Evolutionary conservation across 1,140 invertebrate genomes (phyloP).

Genomic region (Microvelia longipes): DNA sequence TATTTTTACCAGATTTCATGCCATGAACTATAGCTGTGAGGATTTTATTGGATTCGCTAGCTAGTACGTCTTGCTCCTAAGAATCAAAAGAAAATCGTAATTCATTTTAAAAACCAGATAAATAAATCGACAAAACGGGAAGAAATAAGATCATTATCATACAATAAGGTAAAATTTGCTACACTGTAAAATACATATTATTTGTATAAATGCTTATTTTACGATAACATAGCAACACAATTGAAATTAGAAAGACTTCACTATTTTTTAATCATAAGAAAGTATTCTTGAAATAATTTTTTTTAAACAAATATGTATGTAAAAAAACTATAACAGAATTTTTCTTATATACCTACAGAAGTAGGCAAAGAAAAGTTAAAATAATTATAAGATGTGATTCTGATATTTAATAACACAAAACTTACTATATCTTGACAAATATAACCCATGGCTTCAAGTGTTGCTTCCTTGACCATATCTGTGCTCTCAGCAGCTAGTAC

Average conservation of each 20-base stretch:
- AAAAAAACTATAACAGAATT: too few relatives aligned
- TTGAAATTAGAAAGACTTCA: too few relatives aligned
- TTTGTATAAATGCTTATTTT: too few relatives aligned
- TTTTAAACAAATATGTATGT: too few relatives aligned
- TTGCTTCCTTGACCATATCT: slow-evolving; percentile 89
- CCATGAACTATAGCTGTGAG: slow-evolving; percentile 98
- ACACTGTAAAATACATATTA: too few relatives aligned
- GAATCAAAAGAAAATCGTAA: slow-evolving; percentile 12
- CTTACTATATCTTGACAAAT: slow-evolving; percentile 63
- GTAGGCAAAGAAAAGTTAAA: too few relatives aligned
- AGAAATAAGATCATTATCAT: slow-evolving; percentile 47
- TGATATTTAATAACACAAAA: slow-evolving; percentile 14
- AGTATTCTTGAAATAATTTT: too few relatives aligned
- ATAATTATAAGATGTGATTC: too few relatives aligned
- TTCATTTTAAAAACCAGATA: not conserved
- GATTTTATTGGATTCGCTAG: slow-evolving; percentile 86
- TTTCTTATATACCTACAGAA: too few relatives aligned
- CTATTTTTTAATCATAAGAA: too few relatives aligned
- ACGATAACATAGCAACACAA: too few relatives aligned
- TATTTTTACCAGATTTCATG: slow-evolving; percentile 73
- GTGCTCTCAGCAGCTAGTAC: slow-evolving; percentile 67
- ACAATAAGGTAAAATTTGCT: too few relatives aligned
- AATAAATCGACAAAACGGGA: not conserved
- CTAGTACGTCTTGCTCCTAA: slow-evolving; percentile 74
- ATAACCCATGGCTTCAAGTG: slow-evolving; percentile 90